Conservation (phyloP, 2,113 vertebrate genomes). For the Hylia prasina region DNA sequence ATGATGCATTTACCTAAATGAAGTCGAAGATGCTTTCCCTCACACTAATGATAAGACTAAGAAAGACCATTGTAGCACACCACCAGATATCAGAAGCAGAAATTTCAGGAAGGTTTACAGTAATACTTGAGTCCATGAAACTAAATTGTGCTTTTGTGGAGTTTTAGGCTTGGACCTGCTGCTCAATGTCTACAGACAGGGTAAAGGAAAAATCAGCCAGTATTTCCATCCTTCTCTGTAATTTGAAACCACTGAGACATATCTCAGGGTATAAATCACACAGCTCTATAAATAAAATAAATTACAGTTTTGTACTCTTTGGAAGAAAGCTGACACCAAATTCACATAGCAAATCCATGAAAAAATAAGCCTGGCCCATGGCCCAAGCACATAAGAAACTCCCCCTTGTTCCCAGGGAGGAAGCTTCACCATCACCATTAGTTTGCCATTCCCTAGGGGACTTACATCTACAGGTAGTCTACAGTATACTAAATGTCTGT, state of each 20-base stretch:
- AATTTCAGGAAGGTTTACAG: neutral
- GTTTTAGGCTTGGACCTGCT: neutral
- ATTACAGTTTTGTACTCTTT: conserved; percentile 17
- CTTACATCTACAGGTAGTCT: neutral
- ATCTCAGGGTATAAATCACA: conserved; percentile 40
- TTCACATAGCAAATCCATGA: neutral
- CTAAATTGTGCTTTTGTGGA: neutral
- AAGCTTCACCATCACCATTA: neutral
- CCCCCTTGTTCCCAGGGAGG: neutral
- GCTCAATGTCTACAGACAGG: neutral
- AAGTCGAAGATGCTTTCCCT: neutral
- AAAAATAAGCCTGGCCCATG: neutral
- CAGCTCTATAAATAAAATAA: conserved; percentile 49
- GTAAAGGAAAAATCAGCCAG: conserved; percentile 12
- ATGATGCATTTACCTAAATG: neutral
- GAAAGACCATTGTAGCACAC: neutral
- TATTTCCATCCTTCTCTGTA: conserved; percentile 24
- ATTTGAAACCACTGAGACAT: conserved; percentile 28
- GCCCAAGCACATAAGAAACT: neutral
- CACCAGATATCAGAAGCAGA: neutral
- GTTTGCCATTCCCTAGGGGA: neutral
- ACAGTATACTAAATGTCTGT: neutral
- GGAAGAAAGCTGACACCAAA: conserved; percentile 46
- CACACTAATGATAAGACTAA: neutral
- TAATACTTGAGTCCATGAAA: neutral